Base-by-base conservation (phyloP, 2,113 vertebrate genomes). In the Engraulis encrasicolus region DNA sequence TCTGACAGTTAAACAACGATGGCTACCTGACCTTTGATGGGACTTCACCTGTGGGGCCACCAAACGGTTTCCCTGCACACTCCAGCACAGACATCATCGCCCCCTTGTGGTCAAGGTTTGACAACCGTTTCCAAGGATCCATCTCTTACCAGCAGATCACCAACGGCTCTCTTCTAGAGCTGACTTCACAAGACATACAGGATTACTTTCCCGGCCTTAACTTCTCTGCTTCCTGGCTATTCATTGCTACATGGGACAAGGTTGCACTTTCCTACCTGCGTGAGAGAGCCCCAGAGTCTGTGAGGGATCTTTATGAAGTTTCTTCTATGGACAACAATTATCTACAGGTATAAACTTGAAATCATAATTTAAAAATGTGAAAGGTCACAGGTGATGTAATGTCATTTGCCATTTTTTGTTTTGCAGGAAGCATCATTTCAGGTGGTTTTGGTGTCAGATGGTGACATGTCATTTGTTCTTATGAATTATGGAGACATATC, bases 241-340 rank as follows among this genome's bases (percentile, higher is more conserved):
- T 94, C 0, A 66, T 92, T 36, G 93, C 87, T 37, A 92, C 90
- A 0, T 95, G 95, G 92, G 87, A 94, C 50, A 50, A 20, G 0
- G 92, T 92, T 11, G 88, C 89, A 14, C 94, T 90, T 86, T 92
- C 78, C 0, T 6, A 54, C 5, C 82, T 61, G 38, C n/a, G n/a
- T n/a, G n/a, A n/a, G n/a, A n/a, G n/a, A n/a, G n/a, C n/a, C n/a
- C 79, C 89, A 0, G 11, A 0, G 6, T 83, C 74, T 0, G 18
- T 87, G n/a, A 93, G 90, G 89, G n/a, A 66, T 14, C 31, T 9
- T 9, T 66, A 6, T 23, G 20, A 7, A 31, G 27, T 14, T 14
- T 0, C 2, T 1, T 66, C 9, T 45, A 45, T 45, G 40, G 9
- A 3, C 3, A 9, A 45, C 40, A 45, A 5, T 3, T 45, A 45